Percentiles rank a stretch among this genome's conserved stretches.
Conservation (phyloP, 2,797 vertebrate species). For the Hyperoplus lanceolatus region DNA sequence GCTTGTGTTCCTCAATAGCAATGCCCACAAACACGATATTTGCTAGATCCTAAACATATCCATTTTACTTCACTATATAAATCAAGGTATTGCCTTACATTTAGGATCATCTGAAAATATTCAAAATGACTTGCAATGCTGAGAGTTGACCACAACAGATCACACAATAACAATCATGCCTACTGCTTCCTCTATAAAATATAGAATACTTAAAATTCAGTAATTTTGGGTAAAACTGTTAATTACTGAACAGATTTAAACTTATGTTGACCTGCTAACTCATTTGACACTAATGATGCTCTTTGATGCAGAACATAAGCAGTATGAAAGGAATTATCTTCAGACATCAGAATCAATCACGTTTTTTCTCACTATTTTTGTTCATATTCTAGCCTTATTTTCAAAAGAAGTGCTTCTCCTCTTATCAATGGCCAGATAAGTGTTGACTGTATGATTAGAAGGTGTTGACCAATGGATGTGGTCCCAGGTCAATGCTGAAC, state of each 20-base stretch:
- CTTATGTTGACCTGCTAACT: neutral
- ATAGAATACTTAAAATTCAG: too few species aligned
- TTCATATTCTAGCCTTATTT: neutral
- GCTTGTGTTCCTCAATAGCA: neutral
- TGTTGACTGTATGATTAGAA: too few species aligned
- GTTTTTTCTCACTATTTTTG: neutral
- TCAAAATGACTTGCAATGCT: neutral
- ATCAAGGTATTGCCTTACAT: neutral
- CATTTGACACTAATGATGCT: neutral
- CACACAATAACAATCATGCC: neutral
- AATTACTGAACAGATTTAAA: neutral
- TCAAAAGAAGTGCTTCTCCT: neutral
- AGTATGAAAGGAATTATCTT: neutral
- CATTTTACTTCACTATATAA: neutral
- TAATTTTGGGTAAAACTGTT: neutral
- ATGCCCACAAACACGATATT: neutral
- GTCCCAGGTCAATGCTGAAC: neutral
- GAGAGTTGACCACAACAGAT: neutral
- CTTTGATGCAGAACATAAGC: neutral
- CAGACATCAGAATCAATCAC: neutral
- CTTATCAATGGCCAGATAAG: too few species aligned
- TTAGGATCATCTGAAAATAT: neutral
- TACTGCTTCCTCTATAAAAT: too few species aligned
- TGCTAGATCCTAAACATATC: neutral
- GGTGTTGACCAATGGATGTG: neutral